Evolutionary conservation across 2,797 vertebrate species (phyloP).

Genomic region (Nothura maculosa): DNA sequence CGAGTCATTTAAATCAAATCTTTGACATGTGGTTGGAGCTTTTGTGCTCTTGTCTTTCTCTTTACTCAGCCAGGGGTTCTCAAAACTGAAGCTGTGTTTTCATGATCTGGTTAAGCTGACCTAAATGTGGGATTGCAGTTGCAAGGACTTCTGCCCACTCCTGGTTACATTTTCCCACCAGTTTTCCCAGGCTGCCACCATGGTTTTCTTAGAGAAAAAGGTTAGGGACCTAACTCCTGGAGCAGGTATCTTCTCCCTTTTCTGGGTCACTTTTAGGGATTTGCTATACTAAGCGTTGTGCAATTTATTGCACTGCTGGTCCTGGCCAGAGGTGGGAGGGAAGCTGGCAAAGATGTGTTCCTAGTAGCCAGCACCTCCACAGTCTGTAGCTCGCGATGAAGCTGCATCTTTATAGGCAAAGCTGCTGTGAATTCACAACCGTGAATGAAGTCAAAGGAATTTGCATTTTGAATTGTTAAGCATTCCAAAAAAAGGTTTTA

Average conservation of each 20-base stretch:
- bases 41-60: constrained; percentile 67
- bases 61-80: constrained; percentile 68
- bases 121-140: constrained; percentile 36
- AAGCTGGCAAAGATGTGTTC: constrained; percentile 19
- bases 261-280: constrained; percentile 2
- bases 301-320: neutral
- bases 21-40: constrained; percentile 67
- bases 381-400: neutral
- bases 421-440: neutral
- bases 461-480: neutral
- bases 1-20: constrained; percentile 66
- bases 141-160: constrained; percentile 6
- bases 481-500: neutral
- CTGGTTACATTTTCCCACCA: neutral
- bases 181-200: neutral
- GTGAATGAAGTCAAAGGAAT: constrained; percentile 11
- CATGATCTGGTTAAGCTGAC: constrained; percentile 62
- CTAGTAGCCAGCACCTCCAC: neutral
- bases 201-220: neutral
- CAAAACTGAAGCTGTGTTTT: constrained; percentile 55
- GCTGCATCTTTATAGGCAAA: neutral
- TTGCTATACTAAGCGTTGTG: neutral
- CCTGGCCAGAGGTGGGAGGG: neutral
- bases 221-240: neutral
- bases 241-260: neutral